Conservation (phyloP, 2,888 invertebrate genomes). For the Ormyrus rosae region DNA sequence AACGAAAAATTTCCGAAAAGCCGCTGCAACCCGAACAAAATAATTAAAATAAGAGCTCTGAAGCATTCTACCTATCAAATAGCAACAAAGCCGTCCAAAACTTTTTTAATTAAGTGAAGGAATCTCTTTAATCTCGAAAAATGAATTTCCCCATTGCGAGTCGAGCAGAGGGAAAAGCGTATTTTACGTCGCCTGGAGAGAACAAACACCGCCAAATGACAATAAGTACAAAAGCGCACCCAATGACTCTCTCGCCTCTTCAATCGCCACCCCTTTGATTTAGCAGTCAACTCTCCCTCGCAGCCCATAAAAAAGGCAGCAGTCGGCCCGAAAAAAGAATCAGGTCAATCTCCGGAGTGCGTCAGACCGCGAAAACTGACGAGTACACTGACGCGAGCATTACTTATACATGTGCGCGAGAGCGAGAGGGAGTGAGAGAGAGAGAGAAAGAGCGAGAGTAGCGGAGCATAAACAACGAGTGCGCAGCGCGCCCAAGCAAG, state of each 20-base stretch:
- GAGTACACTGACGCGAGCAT: background rate
- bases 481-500: background rate
- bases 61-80: too few relatives aligned
- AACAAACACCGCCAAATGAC: too few relatives aligned
- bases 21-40: too few relatives aligned
- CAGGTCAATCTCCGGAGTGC: conserved; percentile 11
- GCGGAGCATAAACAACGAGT: conserved; percentile 28
- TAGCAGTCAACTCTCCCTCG: too few relatives aligned
- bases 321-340: conserved; percentile 10
- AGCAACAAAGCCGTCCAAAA: background rate
- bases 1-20: too few relatives aligned
- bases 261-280: too few relatives aligned
- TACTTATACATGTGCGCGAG: background rate
- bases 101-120: background rate
- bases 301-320: too few relatives aligned
- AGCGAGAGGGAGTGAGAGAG: background rate
- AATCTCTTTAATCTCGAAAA: background rate
- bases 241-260: too few relatives aligned
- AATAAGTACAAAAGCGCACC: too few relatives aligned
- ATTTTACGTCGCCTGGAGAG: too few relatives aligned
- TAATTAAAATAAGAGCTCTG: too few relatives aligned
- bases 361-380: background rate
- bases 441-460: background rate
- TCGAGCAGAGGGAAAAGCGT: too few relatives aligned
- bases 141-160: background rate